These are phyloP conservation scores for Sebastiscus albofasciatus DNA, from an alignment of 2,797 vertebrate genomes.

Conservation along the genomic window DNA sequence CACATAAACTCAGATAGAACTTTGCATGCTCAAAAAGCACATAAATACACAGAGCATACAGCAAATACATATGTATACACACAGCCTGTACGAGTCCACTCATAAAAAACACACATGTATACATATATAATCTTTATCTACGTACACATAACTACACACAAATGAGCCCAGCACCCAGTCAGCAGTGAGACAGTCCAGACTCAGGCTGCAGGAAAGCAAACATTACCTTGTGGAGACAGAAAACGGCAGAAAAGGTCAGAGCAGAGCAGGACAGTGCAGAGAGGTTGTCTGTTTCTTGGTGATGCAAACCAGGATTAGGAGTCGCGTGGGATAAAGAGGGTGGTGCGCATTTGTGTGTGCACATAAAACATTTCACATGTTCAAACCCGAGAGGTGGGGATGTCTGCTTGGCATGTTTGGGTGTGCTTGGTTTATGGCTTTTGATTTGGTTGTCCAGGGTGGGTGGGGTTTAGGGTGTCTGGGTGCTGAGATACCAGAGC, in stretches of 20 bases:
- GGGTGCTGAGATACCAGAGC: constrained; percentile 60
- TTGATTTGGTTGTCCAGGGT: constrained; percentile 27
- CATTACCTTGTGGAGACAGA: constrained; percentile 66
- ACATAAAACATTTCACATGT: constrained; percentile 4
- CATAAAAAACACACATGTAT: background rate
- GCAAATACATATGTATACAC: background rate
- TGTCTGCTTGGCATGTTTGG: constrained; percentile 41
- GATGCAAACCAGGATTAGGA: constrained; percentile 54
- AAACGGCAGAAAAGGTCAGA: constrained; percentile 32
- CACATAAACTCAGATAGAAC: background rate
- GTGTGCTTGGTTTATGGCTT: constrained; percentile 43
- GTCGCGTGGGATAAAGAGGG: background rate
- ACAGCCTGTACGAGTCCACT: background rate
- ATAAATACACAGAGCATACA: background rate
- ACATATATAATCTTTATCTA: background rate
- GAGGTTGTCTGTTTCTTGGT: constrained; percentile 37
- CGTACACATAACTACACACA: background rate
- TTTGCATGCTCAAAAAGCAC: background rate
- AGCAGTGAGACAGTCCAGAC: constrained; percentile 74
- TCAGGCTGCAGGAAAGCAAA: constrained; percentile 57
- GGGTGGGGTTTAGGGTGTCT: constrained; percentile 27
- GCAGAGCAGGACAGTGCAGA: constrained; percentile 30
- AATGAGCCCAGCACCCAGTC: constrained; percentile 8
- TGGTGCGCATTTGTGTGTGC: background rate
- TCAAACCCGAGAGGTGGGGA: constrained; percentile 8